Conservation (phyloP, 1,140 invertebrate genomes). For the Coelopa frigida region DNA sequence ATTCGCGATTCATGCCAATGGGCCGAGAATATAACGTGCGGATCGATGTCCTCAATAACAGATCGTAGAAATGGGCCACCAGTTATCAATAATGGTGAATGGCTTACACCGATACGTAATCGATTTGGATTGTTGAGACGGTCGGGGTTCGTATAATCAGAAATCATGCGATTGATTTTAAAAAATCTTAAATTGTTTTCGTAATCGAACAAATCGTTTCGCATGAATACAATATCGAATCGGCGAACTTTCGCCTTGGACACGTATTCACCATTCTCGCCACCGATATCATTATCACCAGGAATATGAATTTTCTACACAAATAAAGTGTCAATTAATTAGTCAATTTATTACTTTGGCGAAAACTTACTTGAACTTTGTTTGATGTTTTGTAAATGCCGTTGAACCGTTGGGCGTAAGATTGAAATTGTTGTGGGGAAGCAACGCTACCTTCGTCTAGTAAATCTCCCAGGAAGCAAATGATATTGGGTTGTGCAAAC, state of each 20-base stretch:
- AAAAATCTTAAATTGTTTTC: constrained; percentile 51
- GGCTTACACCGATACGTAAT: constrained; percentile 62
- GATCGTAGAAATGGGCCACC: constrained; percentile 57
- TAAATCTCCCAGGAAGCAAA: constrained; percentile 85
- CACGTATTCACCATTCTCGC: constrained; percentile 72
- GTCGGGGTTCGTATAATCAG: constrained; percentile 49
- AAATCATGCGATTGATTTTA: constrained; percentile 64
- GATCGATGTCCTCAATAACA: constrained; percentile 49
- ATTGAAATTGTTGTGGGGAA: constrained; percentile 56
- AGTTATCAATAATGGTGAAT: constrained; percentile 58
- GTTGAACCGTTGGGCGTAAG: constrained; percentile 62
- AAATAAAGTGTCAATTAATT: constrained; percentile 47
- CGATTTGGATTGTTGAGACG: constrained; percentile 52
- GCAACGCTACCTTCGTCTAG: constrained; percentile 87
- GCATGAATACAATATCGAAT: constrained; percentile 70
- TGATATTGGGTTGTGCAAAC: constrained; percentile 73
- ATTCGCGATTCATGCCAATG: constrained; percentile 67
- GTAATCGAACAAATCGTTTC: constrained; percentile 56
- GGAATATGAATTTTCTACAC: constrained; percentile 69
- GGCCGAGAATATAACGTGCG: constrained; percentile 76
- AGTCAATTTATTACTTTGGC: neutral
- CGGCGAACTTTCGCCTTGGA: constrained; percentile 63
- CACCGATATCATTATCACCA: constrained; percentile 93
- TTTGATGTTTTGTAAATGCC: constrained; percentile 60
- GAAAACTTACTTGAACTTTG: constrained; percentile 45